A percentile compares a stretch with the other conserved stretches of the same genome.
These are phyloP conservation scores for Oxyura jamaicensis DNA, from an alignment of 2,113 vertebrate species.

Conservation along the genomic window DNA sequence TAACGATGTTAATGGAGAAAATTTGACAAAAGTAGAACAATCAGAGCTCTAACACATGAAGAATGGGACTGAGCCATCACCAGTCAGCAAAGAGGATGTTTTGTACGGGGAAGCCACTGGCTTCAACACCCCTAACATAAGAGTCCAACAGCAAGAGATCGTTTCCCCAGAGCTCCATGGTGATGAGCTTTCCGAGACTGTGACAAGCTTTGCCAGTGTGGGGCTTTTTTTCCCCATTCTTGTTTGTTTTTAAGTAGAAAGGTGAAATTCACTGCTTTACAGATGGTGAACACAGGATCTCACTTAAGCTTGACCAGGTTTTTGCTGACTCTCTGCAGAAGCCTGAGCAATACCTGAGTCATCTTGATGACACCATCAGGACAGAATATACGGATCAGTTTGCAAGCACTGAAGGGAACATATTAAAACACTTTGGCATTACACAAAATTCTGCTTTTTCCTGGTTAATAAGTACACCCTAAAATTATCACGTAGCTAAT, in stretches of 20 bases:
- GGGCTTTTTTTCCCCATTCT: too few relatives aligned
- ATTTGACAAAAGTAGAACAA: background rate
- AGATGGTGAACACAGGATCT: background rate
- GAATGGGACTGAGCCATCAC: background rate
- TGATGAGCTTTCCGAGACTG: background rate
- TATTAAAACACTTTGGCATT: background rate
- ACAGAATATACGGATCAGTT: background rate
- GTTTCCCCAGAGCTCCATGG: background rate
- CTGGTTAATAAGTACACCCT: background rate
- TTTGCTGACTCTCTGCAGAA: background rate
- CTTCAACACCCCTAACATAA: background rate
- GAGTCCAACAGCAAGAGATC: background rate
- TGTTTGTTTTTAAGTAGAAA: background rate
- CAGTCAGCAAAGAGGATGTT: background rate
- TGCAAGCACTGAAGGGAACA: background rate
- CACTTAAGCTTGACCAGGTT: too few relatives aligned
- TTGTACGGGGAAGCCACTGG: background rate
- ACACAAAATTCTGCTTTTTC: background rate
- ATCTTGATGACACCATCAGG: background rate
- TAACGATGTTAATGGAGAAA: background rate
- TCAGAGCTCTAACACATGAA: background rate
- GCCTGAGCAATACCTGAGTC: background rate
- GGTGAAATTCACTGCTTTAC: background rate
- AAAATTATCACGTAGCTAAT: background rate
- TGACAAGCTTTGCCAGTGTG: background rate